Evolutionary conservation across 1,140 invertebrate genomes (phyloP), one percentile per base, ranked within the genome.

Genomic region (Saccostrea glomerata): DNA sequence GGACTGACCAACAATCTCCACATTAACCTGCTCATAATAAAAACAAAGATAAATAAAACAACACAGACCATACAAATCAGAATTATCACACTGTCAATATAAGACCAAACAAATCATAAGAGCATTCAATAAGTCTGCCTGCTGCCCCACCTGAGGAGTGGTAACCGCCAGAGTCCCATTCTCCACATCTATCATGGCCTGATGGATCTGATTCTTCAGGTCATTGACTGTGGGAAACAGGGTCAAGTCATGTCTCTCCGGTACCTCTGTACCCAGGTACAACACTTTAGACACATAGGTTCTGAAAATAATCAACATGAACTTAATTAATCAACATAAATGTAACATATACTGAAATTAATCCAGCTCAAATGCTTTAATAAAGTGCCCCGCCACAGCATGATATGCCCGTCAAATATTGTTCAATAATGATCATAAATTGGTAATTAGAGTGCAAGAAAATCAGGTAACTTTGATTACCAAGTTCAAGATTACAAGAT

Each of bases 151-250:
- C 13, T 91, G 91, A 9, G 91, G 87, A 40, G 92, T 91, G 36
- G 93, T 92, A 2, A 94, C 83, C 11, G 92, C 90, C 12, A 95
- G 89, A 2, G 90, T 87, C 1, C 95, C 95, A 91, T 86, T 92
- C 66, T 95, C 93, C 63, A 95, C 93, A 86, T 95, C 95, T 73
- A 93, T 93, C 12, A 95, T 84, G 23, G 95, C 94, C 89, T 94
- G 94, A 77, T 95, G 94, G 15, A 95, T 94, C 89, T 95, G 94
- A 89, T 95, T 95, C 86, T 95, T 94, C 11, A 95, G 91, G 89
- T 95, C 94, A 85, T 94, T 95, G 12, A 95, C 94, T 23, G 95
- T 95, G 0, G 95, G 95, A 87, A 95, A 95, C 85, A 94, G 92
- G 4, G 92, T 94, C 15, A 95, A 89, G 86, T 95, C 93, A 90